phyloP scores from a whole-genome alignment of 2,113 vertebrate genomes.

The Grammomys surdaster region DNA sequence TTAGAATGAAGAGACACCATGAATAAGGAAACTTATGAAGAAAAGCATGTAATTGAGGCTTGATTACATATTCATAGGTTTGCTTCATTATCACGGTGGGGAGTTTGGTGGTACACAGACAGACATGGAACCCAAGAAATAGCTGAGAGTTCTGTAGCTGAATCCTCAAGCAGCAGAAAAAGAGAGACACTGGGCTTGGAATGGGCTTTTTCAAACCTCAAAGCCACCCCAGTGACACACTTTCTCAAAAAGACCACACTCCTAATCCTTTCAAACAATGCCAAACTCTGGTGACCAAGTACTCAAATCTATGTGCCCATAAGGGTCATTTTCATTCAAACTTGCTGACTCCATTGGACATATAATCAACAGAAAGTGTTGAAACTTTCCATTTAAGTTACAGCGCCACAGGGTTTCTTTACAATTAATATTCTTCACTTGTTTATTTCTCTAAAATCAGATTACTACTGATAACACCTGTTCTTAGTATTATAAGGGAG shows the following conservation, averaged over 20 bases:
- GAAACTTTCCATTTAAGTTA: conserved; percentile 34
- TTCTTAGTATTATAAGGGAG: conserved; percentile 51
- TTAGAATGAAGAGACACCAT: background rate
- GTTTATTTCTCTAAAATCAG: conserved; percentile 14
- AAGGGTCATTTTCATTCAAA: background rate
- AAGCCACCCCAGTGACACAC: background rate
- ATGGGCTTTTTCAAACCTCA: background rate
- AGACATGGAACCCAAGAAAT: background rate
- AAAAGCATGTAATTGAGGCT: background rate
- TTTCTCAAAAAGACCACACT: background rate
- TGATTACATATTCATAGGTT: background rate
- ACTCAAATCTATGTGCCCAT: background rate
- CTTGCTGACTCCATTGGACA: background rate
- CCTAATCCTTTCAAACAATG: background rate
- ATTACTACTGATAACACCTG: background rate
- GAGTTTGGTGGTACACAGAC: background rate
- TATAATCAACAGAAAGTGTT: conserved; percentile 1
- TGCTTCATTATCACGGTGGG: too few relatives aligned
- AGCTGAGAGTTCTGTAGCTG: background rate
- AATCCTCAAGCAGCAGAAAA: background rate
- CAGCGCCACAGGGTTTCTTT: conserved; percentile 21
- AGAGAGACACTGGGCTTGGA: background rate
- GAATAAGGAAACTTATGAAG: background rate
- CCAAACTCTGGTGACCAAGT: background rate
- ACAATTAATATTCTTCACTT: background rate